Evolutionary conservation across 2,113 vertebrate genomes (phyloP), one percentile per base, ranked within the genome.

Genomic region (Phalacrocorax pelagicus): DNA sequence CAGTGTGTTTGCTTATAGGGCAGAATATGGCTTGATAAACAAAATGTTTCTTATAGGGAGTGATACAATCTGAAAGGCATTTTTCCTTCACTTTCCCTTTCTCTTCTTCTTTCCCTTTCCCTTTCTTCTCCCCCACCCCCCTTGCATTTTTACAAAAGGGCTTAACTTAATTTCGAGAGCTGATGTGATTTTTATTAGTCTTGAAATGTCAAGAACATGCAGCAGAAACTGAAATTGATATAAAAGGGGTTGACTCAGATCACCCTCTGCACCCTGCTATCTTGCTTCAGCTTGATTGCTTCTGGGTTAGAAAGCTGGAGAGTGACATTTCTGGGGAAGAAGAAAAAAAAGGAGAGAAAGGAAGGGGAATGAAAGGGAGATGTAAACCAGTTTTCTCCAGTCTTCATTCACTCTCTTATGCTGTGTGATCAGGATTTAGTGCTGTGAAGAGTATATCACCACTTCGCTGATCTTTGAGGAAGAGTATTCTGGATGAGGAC

Each of bases 171-270:
- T 98, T 98, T 98, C 90, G 92, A 96, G 97, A 97, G 94, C 93
- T 94, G 96, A 97, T 97, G 97, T 98, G 98, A 97, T 98, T 98
- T 98, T 98, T 97, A 98, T 98, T 98, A 98, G 97, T 96, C 97
- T 98, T 98, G 98, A 98, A 98, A 98, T 95, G 96, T 94, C 96
- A 74, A 94, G 91, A 96, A 97, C 44, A 80, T 87, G 95, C 95
- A 97, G 97, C 92, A 97, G 96, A 98, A 98, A 97, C 96, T 92
- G 95, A 97, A 98, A 97, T 91, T 95, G 96, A 97, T 98, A 96
- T 55, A 82, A 75, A 67, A 92, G 55, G 51, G 29, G 55, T 93
- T 94, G 96, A 90, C 84, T 97, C 51, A 65, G 93, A 75, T 78
- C 87, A 55, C 72, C 26, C 92, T 55, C 86, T 78, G 18, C 23